Conservation (phyloP, 2,113 vertebrate genomes). For the Aegotheles bennettii region DNA sequence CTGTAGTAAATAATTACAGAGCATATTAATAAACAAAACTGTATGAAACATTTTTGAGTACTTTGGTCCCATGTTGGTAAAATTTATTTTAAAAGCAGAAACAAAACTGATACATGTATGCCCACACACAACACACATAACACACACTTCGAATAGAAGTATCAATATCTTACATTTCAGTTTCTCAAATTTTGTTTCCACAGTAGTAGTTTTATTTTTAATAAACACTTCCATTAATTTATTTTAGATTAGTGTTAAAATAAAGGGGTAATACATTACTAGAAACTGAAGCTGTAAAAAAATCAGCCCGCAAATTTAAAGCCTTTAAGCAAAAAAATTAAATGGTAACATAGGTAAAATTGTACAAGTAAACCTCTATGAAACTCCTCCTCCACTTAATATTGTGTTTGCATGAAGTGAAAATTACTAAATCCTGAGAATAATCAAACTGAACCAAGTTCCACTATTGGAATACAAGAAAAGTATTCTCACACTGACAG, state of each 20-base stretch:
- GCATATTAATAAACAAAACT: not conserved
- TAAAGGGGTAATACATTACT: not conserved
- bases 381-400: not conserved
- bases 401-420: not conserved
- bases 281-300: not conserved
- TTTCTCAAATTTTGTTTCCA: not conserved
- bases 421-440: not conserved
- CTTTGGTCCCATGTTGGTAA: not conserved
- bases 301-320: not conserved
- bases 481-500: not conserved
- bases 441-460: not conserved
- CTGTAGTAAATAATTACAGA: not conserved
- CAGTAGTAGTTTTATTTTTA: not conserved
- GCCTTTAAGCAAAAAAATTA: not conserved
- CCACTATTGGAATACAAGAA: not conserved
- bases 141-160: not conserved
- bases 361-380: not conserved
- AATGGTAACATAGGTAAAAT: not conserved
- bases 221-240: not conserved
- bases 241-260: not conserved
- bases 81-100: conserved; percentile 38
- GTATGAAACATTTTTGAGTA: not conserved
- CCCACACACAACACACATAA: not conserved
- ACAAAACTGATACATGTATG: not conserved
- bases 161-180: not conserved